Evolutionary conservation across 30 jellyfish, hydroid and myxozoan species (phyloP), one percentile per base, ranked within the genome.

Genomic region (Aurelia aurita): DNA sequence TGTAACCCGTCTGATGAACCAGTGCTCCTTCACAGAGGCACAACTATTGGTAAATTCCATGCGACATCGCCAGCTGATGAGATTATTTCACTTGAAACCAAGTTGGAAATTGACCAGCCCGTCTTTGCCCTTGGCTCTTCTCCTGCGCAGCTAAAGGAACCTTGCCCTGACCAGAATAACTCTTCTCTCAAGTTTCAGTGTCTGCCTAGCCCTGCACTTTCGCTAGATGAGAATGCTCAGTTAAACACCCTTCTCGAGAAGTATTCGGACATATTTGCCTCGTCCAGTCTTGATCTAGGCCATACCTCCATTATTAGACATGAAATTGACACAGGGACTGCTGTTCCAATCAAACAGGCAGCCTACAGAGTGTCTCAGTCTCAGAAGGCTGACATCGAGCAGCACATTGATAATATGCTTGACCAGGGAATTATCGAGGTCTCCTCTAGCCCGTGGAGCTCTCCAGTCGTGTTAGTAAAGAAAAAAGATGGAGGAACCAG

Each of bases 401-500:
- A 31, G 25, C 79, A 67, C 55, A 67, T 67, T 67, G 55, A 27
- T 12, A 67, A 67, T 5, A 67, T 67, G 79, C 58, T 67, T 11
- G 9, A 67, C 3, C 79, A 67, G 27, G 79, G 32, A 20, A 67
- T 67, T 1, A 67, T 67, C 19, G 35, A 31, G 20, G 79, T 67
- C 27, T 32, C 63, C 5, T 13, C 63, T 53, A 53, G 20, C 63
- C 63, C 63, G 23, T 53, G 20, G 63, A 53, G 63, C 18, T 67
- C 79, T 8, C 79, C 79, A 8, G 58, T 67, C 12, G 26, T 31
- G 58, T 31, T 67, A 18, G 79, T 67, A 4, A 67, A 67, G 27
- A 67, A 67, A 22, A 67, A 67, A 31, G 55, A 67, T 22, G 79
- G 25, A 32, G 63, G 23, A 16, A 25, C 79, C 27, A 72, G 95